Evolutionary conservation across 2,113 vertebrate genomes (phyloP), one percentile per base, ranked within the genome.

Genomic region (Onychostoma macrolepis): DNA sequence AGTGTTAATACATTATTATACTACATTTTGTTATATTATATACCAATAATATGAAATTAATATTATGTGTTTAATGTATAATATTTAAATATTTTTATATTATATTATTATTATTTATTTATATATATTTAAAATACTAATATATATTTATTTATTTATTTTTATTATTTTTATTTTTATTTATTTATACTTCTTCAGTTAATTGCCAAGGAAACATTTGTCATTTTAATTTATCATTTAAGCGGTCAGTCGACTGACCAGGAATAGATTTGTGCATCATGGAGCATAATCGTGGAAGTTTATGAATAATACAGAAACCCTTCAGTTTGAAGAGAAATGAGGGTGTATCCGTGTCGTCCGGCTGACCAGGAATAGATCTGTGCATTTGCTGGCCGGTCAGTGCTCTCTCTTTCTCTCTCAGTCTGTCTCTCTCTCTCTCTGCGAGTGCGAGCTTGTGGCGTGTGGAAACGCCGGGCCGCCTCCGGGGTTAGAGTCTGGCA

Each of bases 401-500:
- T 36, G n/a, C 74, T n/a, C 53, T 41, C 79, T 33, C 67, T 26
- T 11, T 81, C 21, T 48, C 13, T 48, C 45, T 48, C 45, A 15
- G 13, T 48, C 45, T 48, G 0, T 15, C 12, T 50, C 48, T 15
- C 48, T 50, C 13, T 15, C 48, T 50, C 13, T 50, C 48, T 50
- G 78, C 19, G 74, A 6, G n/a, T 67, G 28, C 3, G n/a, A 43
- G 75, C 53, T 41, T 56, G 43, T 67, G 75, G 41, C 48, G 24
- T 43, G 30, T 21, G 38, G 87, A 78, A 85, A 71, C 19, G 26
- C 33, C 4, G 33, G 36, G 56, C 80, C 69, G 48, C 77, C 85
- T 85, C 26, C 4, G 38, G 85, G 72, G 61, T 76, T 56, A 56
- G 72, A 81, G 76, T 41, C 61, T 89, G 86, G 63, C 80, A 88